phyloP scores from a whole-genome alignment of 2,113 vertebrate species.

The Aphelocoma coerulescens region DNA sequence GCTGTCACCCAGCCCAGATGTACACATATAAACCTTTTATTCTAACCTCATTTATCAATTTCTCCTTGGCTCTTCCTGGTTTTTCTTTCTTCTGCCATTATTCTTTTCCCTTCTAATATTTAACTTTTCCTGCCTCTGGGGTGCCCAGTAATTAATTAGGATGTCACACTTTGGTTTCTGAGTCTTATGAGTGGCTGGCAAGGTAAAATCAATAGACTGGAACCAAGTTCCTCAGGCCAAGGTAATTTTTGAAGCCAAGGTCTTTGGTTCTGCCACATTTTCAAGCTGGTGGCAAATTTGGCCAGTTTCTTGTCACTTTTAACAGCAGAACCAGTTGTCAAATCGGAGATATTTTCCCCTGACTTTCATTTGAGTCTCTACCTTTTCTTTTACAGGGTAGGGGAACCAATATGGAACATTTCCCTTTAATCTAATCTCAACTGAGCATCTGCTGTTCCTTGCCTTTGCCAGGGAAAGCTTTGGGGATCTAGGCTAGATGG shows the following conservation, averaged over 20 bases:
- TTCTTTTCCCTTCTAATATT: not conserved
- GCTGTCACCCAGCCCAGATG: not conserved
- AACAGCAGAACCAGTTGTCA: not conserved
- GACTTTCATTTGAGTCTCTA: not conserved
- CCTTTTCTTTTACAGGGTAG: not conserved
- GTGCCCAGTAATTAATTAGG: not conserved
- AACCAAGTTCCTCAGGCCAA: not conserved
- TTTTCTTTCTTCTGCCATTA: not conserved
- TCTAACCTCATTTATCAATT: not conserved
- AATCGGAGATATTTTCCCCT: not conserved
- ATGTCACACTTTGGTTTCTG: not conserved
- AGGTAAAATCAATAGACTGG: not conserved
- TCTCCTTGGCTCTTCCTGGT: not conserved
- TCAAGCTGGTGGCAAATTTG: not conserved
- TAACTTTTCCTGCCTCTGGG: not conserved
- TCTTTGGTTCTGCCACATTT: not conserved
- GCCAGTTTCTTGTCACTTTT: not conserved
- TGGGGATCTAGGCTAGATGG: not conserved
- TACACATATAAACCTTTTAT: not conserved
- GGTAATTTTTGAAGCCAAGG: not conserved
- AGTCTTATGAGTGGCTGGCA: not conserved
- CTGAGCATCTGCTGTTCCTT: not conserved
- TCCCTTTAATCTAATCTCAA: not conserved
- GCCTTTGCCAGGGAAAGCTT: slow-evolving; percentile 27
- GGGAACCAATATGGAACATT: not conserved